A percentile compares a stretch with the other conserved stretches of the same genome.
Evolutionary conservation across 92 coral and sea anemone genomes (phyloP).

Genomic region (Siderastrea siderea): DNA sequence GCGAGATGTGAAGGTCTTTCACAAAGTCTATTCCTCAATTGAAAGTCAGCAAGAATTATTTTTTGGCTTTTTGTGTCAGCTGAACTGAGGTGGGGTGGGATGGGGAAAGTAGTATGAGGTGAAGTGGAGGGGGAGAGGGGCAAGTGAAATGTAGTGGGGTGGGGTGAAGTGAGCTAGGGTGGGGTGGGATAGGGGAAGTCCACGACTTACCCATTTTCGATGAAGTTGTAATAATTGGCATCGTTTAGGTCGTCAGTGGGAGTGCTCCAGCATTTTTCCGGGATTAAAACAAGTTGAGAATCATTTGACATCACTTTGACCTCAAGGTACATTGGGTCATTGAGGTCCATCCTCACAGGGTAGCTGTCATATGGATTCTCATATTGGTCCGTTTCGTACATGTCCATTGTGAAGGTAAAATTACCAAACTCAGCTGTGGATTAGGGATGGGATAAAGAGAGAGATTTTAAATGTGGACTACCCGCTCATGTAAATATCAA

Average conservation of each 20-base stretch:
- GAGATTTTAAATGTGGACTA: neutral
- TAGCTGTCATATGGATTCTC: constrained; percentile 46
- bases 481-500: no score
- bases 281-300: constrained; percentile 78
- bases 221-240: constrained; percentile 13
- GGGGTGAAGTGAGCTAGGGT: neutral
- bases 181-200: neutral
- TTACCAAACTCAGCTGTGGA: constrained; percentile 81
- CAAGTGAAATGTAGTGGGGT: neutral
- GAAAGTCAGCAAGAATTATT: no score
- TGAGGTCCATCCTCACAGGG: constrained; percentile 67
- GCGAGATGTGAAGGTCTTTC: no score
- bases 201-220: constrained; percentile 69
- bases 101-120: no score
- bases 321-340: constrained; percentile 43
- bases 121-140: no score
- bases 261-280: constrained; percentile 77
- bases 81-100: no score
- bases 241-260: constrained; percentile 57
- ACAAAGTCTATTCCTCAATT: no score
- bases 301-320: constrained; percentile 74
- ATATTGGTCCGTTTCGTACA: constrained; percentile 65
- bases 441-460: neutral
- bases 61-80: no score
- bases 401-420: constrained; percentile 83